These are phyloP conservation scores for Dyspetes luteomarginatus DNA, from an alignment of 2,888 invertebrate genomes.

Conservation along the genomic window DNA sequence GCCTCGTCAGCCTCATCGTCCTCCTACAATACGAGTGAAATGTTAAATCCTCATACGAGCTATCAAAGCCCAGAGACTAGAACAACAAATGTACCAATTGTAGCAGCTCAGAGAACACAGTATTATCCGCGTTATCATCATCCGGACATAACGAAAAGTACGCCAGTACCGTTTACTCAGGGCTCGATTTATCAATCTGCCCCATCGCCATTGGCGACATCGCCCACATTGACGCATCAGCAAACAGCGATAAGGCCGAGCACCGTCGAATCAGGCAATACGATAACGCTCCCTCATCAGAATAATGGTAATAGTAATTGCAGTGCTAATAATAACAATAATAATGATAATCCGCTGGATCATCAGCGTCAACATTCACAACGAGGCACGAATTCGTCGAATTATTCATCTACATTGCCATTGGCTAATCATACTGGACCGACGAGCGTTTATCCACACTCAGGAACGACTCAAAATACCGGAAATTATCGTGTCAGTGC, in stretches of 20 bases:
- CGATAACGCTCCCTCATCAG: constrained; percentile 56
- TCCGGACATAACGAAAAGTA: constrained; percentile 80
- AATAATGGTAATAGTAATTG: constrained; percentile 40
- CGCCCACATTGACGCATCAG: constrained; percentile 77
- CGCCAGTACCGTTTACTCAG: constrained; percentile 78
- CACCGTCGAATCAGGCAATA: constrained; percentile 69
- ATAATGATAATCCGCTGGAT: constrained; percentile 48
- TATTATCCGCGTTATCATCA: constrained; percentile 81
- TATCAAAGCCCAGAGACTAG: constrained; percentile 70
- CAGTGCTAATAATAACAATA: constrained; percentile 12
- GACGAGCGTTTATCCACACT: constrained; percentile 59
- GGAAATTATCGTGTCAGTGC: constrained; percentile 66
- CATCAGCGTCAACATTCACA: constrained; percentile 71
- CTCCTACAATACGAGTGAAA: constrained; percentile 68
- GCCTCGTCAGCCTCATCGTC: constrained; percentile 74
- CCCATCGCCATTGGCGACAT: constrained; percentile 80
- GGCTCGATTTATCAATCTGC: constrained; percentile 75
- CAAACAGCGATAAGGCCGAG: constrained; percentile 72
- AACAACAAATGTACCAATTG: constrained; percentile 65
- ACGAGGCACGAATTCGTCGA: constrained; percentile 69
- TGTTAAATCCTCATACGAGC: constrained; percentile 66
- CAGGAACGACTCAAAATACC: constrained; percentile 56
- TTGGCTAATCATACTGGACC: constrained; percentile 52
- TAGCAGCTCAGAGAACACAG: constrained; percentile 77
- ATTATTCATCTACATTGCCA: constrained; percentile 53